These are phyloP conservation scores for Dreissena rostriformis DNA, from an alignment of 1,140 invertebrate species.

Conservation along the genomic window DNA sequence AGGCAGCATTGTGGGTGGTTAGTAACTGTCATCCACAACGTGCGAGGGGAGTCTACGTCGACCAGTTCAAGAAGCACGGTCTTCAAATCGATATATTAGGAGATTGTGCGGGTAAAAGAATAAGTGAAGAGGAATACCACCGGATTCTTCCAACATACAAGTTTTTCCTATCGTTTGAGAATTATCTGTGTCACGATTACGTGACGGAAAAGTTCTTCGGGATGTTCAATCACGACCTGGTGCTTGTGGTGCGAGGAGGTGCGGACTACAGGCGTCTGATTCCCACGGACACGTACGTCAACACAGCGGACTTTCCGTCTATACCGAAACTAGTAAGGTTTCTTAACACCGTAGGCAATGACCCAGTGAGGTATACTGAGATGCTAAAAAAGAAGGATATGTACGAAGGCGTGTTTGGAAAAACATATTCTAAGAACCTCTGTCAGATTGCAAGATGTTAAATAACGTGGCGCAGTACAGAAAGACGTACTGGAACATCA, in stretches of 20 bases:
- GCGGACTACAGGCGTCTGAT: constrained; percentile 11
- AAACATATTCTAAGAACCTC: neutral
- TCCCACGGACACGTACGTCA: constrained; percentile 24
- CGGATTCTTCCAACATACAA: constrained; percentile 45
- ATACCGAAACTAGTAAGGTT: neutral
- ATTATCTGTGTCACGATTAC: constrained; percentile 97
- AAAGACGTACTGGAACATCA: neutral
- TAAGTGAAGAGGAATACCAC: neutral
- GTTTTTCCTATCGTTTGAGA: constrained; percentile 83
- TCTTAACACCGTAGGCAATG: neutral
- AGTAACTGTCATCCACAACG: neutral
- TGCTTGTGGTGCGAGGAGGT: constrained; percentile 22
- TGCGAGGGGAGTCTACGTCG: neutral
- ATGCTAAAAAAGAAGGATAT: neutral
- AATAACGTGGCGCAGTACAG: neutral
- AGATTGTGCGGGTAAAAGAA: neutral
- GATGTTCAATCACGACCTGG: constrained; percentile 6
- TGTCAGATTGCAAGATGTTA: constrained; percentile 2
- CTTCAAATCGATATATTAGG: constrained; percentile 5
- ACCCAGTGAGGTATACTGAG: neutral
- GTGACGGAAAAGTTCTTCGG: constrained; percentile 97
- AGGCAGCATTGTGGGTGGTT: neutral
- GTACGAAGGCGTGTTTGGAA: neutral
- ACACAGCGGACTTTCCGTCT: constrained; percentile 21
- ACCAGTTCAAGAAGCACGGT: neutral